A percentile compares a stretch with the other conserved stretches of the same genome.
phyloP scores from a whole-genome alignment of 1,140 invertebrate species.

The Ceratosolen fusciceps region DNA sequence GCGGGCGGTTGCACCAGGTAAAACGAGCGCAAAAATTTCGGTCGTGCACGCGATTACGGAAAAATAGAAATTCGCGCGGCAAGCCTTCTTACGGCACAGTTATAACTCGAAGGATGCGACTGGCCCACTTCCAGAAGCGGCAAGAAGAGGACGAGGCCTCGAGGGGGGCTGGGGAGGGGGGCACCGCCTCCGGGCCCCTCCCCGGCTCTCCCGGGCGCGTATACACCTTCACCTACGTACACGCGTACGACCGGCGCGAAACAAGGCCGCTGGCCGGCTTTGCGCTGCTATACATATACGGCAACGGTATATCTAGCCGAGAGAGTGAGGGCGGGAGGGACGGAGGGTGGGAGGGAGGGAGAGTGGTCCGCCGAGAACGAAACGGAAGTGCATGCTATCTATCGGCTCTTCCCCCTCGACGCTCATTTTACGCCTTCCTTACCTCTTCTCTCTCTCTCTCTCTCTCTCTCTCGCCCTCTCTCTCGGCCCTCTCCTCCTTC shows the following conservation, averaged over 20 bases:
- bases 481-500: no score
- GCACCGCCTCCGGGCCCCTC: no score
- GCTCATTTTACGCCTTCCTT: not conserved
- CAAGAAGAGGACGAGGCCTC: slow-evolving; percentile 14
- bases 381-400: slow-evolving; percentile 33
- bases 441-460: not conserved
- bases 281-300: slow-evolving; percentile 40
- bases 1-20: not conserved
- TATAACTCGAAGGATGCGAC: slow-evolving; percentile 67
- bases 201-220: not conserved
- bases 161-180: not conserved
- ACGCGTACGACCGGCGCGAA: slow-evolving; percentile 6
- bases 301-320: slow-evolving; percentile 43
- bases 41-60: slow-evolving; percentile 51
- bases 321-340: not conserved
- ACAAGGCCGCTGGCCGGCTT: slow-evolving; percentile 49
- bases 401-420: slow-evolving; percentile 18
- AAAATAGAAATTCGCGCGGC: slow-evolving; percentile 67
- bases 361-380: slow-evolving; percentile 19
- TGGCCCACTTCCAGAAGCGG: slow-evolving; percentile 62
- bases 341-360: not conserved
- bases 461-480: no score
- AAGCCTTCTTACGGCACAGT: slow-evolving; percentile 53
- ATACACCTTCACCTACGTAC: not conserved
- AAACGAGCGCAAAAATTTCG: slow-evolving; percentile 44